Evolutionary conservation across 2,797 vertebrate species (phyloP), one percentile per base, ranked within the genome.

Genomic region (Micromesistius poutassou): DNA sequence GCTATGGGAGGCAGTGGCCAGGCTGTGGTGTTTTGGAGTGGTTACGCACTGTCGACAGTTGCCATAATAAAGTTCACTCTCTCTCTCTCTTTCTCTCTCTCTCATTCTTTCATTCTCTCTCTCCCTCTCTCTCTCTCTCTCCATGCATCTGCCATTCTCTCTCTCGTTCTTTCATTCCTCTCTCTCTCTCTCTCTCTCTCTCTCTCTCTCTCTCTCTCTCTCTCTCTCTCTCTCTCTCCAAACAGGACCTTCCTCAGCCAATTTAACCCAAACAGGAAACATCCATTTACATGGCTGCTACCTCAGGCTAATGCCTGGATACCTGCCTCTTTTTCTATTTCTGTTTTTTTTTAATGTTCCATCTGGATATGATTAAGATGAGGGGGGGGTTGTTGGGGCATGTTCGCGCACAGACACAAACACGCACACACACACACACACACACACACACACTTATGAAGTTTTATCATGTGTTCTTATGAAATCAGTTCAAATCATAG

Each of bases 361-460:
- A 91, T 91, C 86, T 92, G 91, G 86, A 86, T 90, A 82, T 92
- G 83, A 92, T 92, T 92, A 85, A 77, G 79, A 36, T 77, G 22
- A 79, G 78, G 35, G 25, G 30, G 70, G 70, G 74, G 79, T 82
- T 77, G 83, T 80, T 82, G 78, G 84, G 7, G 36, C 36, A 36
- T 36, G 36, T 36, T 36, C 36, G 40, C 13, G 40, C 40, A 13
- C 42, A 13, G 42, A 46, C 42, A 46, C 42, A 46, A 13, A 46
- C 42, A 46, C 12, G 16, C 42, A 46, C 10, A 46, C 42, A 16
- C 42, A 46, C 10, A 1, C 42, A 46, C 42, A 46, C 40, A 42
- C 40, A 2, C 38, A 40, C 38, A 40, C n/a, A n/a, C n/a, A n/a
- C n/a, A n/a, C n/a, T n/a, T n/a, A n/a, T n/a, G n/a, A n/a, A n/a